These are phyloP conservation scores for Scartelaos histophorus DNA, from an alignment of 2,113 vertebrate species.

Conservation along the genomic window DNA sequence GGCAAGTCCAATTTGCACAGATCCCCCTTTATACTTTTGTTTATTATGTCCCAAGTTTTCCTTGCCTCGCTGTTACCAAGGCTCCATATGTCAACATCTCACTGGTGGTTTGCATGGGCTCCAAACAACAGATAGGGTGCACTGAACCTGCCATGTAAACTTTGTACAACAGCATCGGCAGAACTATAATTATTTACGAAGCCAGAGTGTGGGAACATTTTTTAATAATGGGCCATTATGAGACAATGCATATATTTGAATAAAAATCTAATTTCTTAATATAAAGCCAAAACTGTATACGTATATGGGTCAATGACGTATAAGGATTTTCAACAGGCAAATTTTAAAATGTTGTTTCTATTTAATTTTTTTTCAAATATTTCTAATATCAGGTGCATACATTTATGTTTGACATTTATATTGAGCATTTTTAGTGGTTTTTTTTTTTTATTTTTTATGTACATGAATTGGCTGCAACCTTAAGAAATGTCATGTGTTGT, in stretches of 20 bases:
- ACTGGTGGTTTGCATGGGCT: slow-evolving; percentile 95
- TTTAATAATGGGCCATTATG: slow-evolving; percentile 28
- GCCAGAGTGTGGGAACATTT: slow-evolving; percentile 89
- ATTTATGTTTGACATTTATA: no score
- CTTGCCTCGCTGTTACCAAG: slow-evolving; percentile 93
- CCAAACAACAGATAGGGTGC: slow-evolving; percentile 99
- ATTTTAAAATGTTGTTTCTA: no score
- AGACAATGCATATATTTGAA: background rate
- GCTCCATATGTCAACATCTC: slow-evolving; percentile 97
- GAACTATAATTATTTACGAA: slow-evolving; percentile 99
- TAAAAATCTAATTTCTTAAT: background rate
- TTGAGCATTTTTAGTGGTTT: no score
- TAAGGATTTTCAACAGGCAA: no score
- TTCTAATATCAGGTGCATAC: no score
- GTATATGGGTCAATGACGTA: background rate
- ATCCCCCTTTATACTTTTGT: slow-evolving; percentile 98
- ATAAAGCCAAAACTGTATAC: background rate
- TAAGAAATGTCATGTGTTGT: no score
- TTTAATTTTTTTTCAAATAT: no score
- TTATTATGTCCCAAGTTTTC: slow-evolving; percentile 96
- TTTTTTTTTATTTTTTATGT: no score
- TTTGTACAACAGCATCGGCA: slow-evolving; percentile 98
- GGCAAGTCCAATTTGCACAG: slow-evolving; percentile 85
- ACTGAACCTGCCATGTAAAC: slow-evolving; percentile 99
- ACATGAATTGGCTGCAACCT: no score